These are phyloP conservation scores for Crenuchus spilurus DNA, from an alignment of 2,797 vertebrate genomes.

Conservation along the genomic window DNA sequence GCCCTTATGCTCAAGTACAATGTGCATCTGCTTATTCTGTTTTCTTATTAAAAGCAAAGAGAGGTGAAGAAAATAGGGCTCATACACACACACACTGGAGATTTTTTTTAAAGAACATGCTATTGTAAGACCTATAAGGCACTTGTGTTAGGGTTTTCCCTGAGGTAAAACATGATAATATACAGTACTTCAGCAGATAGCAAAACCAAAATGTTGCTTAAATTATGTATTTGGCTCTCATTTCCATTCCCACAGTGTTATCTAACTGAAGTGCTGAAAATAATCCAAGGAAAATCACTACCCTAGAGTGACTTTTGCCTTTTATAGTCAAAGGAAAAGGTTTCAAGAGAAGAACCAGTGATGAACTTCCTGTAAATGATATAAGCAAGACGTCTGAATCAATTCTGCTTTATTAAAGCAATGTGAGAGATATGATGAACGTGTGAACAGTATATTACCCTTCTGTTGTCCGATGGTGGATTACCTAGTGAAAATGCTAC, in stretches of 20 bases:
- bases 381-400: slow-evolving; percentile 32
- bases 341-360: slow-evolving; percentile 10
- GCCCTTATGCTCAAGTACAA: no score
- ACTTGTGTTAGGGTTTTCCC: not conserved
- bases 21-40: no score
- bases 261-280: not conserved
- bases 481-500: not conserved
- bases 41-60: not conserved
- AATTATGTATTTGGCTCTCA: not conserved
- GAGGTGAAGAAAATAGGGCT: not conserved
- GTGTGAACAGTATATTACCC: slow-evolving; percentile 67
- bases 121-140: not conserved
- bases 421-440: slow-evolving; percentile 49
- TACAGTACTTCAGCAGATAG: not conserved
- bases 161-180: not conserved
- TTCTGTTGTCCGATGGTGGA: slow-evolving; percentile 53
- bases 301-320: not conserved
- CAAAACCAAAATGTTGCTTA: not conserved
- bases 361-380: slow-evolving; percentile 42
- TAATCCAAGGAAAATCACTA: slow-evolving; percentile 6
- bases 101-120: not conserved
- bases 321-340: not conserved
- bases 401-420: slow-evolving; percentile 43
- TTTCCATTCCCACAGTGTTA: not conserved
- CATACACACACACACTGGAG: not conserved